phyloP scores from a whole-genome alignment of 2,113 vertebrate genomes.

The Serilophus lunatus region DNA sequence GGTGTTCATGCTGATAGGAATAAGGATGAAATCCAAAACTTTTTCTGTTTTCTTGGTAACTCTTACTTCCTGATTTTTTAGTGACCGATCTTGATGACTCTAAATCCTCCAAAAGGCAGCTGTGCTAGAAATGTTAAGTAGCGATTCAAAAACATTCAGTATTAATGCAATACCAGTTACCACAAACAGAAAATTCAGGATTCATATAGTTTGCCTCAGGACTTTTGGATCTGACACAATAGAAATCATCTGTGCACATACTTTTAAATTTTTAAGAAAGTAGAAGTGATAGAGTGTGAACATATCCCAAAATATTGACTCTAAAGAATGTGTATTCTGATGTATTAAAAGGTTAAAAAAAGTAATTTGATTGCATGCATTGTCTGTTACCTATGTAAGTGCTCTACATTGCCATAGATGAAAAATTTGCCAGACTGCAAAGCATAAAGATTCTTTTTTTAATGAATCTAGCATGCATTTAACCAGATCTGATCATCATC shows the following conservation, averaged over 20 bases:
- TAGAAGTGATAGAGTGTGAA: not conserved
- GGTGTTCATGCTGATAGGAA: not conserved
- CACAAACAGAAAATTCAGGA: not conserved
- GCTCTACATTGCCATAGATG: not conserved
- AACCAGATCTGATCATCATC: not conserved
- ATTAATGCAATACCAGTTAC: not conserved
- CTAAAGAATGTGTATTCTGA: not conserved
- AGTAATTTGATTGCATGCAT: not conserved
- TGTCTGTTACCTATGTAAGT: not conserved
- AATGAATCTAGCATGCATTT: not conserved
- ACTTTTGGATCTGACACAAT: not conserved
- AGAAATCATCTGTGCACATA: not conserved
- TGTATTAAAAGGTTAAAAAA: not conserved
- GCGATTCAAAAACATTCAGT: not conserved
- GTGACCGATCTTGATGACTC: not conserved
- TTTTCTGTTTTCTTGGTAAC: not conserved
- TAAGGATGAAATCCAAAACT: not conserved
- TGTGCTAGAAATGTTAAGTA: not conserved
- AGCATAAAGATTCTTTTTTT: not conserved
- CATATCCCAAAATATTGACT: fast-evolving
- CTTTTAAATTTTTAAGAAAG: not conserved
- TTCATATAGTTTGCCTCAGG: not conserved
- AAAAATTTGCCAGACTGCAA: not conserved
- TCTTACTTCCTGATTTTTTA: not conserved
- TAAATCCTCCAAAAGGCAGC: not conserved